Evolutionary conservation across 1,140 invertebrate species (phyloP).

Genomic region (Heliconius hermathena): DNA sequence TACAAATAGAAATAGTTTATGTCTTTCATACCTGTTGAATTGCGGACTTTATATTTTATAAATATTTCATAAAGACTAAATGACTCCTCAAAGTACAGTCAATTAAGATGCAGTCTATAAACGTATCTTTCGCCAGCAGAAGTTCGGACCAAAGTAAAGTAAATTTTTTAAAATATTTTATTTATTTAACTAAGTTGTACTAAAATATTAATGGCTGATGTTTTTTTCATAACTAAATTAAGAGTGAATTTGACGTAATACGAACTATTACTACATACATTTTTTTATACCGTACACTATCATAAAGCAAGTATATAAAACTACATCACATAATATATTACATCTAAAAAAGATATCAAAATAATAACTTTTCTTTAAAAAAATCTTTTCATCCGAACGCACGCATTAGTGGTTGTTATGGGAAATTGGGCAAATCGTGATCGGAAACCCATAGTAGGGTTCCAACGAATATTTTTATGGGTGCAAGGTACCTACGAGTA

Average conservation of each 20-base stretch:
- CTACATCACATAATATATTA: background rate
- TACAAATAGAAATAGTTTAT: background rate
- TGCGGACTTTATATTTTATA: background rate
- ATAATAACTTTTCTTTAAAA: conserved; percentile 1
- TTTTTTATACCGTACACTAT: background rate
- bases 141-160: too few species aligned
- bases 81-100: conserved; percentile 18
- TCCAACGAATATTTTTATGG: conserved; percentile 58
- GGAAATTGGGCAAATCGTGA: conserved; percentile 30
- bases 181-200: too few species aligned
- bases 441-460: conserved; percentile 37
- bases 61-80: conserved; percentile 24
- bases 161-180: too few species aligned
- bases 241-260: too few species aligned
- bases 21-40: background rate
- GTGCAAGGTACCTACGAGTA: conserved; percentile 38
- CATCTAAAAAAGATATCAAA: background rate
- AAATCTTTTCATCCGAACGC: conserved; percentile 8
- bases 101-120: conserved; percentile 1
- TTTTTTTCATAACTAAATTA: too few species aligned
- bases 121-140: background rate
- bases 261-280: background rate
- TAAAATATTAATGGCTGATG: too few species aligned
- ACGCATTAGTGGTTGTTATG: conserved; percentile 19
- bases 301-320: background rate